Percentiles rank a stretch among this genome's conserved stretches.
Conservation (phyloP, 53 echinoderm and acorn worm species). For the Apostichopus leukothele region DNA sequence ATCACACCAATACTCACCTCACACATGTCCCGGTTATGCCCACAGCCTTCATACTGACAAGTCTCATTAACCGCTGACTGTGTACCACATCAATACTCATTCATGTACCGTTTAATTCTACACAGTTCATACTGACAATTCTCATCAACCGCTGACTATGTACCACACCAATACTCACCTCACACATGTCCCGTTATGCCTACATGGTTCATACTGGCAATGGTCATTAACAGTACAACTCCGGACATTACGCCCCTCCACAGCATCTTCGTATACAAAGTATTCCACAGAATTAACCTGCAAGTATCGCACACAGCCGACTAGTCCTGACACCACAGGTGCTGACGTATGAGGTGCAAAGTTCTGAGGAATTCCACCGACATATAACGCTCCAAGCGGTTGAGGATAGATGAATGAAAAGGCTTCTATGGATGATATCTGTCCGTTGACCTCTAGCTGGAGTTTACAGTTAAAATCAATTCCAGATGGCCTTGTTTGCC, state of each 20-base stretch:
- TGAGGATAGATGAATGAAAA: conserved; percentile 64
- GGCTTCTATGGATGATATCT: conserved; percentile 42
- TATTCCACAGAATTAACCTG: conserved; percentile 60
- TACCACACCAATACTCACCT: conserved; percentile 42
- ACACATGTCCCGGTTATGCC: no score
- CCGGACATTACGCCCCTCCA: conserved; percentile 52
- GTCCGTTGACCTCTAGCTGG: conserved; percentile 57
- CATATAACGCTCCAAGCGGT: conserved; percentile 61
- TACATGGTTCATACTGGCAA: conserved; percentile 60
- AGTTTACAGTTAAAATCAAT: conserved; percentile 50
- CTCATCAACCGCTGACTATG: no score
- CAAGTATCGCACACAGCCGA: conserved; percentile 66
- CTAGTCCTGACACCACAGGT: not conserved
- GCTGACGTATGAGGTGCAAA: conserved; percentile 2
- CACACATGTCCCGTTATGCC: conserved; percentile 64
- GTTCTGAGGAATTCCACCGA: conserved; percentile 48
- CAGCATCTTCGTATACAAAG: conserved; percentile 63
- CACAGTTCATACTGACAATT: no score
- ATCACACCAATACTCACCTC: no score
- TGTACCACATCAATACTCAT: no score
- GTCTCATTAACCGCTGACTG: no score
- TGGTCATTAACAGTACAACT: conserved; percentile 55
- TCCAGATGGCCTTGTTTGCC: conserved; percentile 62
- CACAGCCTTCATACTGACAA: no score
- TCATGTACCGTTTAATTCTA: not conserved